Base-by-base conservation (phyloP, 1,140 invertebrate species). In the Cotesia typhae region DNA sequence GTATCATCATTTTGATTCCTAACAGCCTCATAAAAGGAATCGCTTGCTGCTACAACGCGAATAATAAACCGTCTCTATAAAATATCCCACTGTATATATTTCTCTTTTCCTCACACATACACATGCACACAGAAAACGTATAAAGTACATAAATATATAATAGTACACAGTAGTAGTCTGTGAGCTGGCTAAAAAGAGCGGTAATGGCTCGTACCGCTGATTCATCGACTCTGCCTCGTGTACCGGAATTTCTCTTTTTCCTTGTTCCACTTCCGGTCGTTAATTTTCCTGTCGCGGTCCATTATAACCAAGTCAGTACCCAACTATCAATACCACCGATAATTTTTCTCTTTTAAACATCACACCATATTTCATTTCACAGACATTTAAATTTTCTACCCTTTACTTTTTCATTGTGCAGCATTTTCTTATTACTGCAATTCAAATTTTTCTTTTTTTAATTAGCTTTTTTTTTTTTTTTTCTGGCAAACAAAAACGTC, bases 171-270 rank as follows among this genome's bases (percentile, higher is more conserved):
- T 47, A 47, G 41, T 47, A 7, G 41, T 2, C 28, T 28, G 28
- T 47, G 41, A 57, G 53, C n/a, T 17, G 17, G 12, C n/a, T 57
- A 36, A 67, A 67, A 57, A 55, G 20, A 52, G 51, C 52, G 36
- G 57, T 70, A 70, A 66, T 71, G 70, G 63, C 70, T 70, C 60
- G 69, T 70, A 70, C 41, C 47, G 63, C 47, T 71, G 70, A 71
- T 71, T 71, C 70, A 71, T 71, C 70, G 63, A 71, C 70, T 66
- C 17, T 17, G 12, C 17, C 51, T 41, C 41, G 41, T 53, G 41
- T 52, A 61, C 55, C 37, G 60, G 53, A 71, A 71, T 71, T 71
- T 71, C 69, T 71, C 70, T 71, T 65, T 71, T 71, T 53, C 52
- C 14, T 37, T 47, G 55, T 64, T 12, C 63, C 51, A 71, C 63